These are phyloP conservation scores for Diplodus puntazzo DNA, from an alignment of 2,797 vertebrate genomes.

Conservation along the genomic window DNA sequence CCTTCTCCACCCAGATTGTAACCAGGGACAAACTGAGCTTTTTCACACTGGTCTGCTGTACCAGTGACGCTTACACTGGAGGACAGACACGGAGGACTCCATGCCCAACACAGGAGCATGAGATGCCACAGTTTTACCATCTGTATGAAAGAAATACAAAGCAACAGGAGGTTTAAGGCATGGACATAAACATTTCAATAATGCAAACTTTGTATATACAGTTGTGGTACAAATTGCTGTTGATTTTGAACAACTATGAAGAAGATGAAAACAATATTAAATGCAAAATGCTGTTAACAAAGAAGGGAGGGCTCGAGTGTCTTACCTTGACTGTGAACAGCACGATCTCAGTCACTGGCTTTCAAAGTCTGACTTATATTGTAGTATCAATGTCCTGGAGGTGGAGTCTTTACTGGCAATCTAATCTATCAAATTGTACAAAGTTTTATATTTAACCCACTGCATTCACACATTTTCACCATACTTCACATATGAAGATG, in stretches of 20 bases:
- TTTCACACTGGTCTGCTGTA: conserved; percentile 67
- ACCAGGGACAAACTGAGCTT: conserved; percentile 76
- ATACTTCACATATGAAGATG: neutral
- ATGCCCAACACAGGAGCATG: conserved; percentile 47
- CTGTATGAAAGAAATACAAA: conserved; percentile 11
- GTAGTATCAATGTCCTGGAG: neutral
- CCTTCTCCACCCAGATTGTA: conserved; percentile 86
- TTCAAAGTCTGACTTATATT: neutral
- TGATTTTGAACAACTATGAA: no score
- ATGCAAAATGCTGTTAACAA: neutral
- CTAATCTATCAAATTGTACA: neutral
- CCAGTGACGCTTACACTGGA: conserved; percentile 27
- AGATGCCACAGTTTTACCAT: conserved; percentile 44
- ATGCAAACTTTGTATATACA: neutral
- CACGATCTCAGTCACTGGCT: no score
- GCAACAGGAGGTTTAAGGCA: no score
- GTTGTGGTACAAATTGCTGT: no score
- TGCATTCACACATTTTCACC: neutral
- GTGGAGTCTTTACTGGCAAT: neutral
- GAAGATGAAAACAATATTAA: no score
- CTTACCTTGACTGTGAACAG: no score
- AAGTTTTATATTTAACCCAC: neutral
- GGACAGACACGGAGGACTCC: conserved; percentile 40
- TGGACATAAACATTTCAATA: neutral
- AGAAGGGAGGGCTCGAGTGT: neutral